Base-by-base conservation (phyloP, 2,888 invertebrate genomes). In the Nymphalis polychloros region DNA sequence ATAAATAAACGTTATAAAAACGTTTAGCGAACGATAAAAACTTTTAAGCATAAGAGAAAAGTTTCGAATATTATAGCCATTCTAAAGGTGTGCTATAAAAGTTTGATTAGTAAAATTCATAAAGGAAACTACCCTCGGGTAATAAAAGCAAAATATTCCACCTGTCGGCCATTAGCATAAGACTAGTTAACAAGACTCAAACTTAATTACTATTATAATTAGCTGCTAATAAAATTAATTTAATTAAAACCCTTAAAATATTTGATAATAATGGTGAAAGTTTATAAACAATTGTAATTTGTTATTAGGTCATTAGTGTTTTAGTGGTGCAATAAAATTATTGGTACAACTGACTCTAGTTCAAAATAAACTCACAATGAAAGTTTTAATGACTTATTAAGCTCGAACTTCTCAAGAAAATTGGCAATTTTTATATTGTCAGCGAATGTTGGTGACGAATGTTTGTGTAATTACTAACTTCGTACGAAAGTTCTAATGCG, bases 131-230 rank as follows among this genome's bases (percentile, higher is more conserved):
- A 59, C 60, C 49, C 35, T 47, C 13, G 35, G 17, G 72, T 68
- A 67, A 67, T 70, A 72, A 72, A 72, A 67, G 57, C 48, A 49
- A 62, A 68, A 73, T 70, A 72, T 72, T 70, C 72, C 73, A 73
- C 72, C 68, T 72, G 69, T 68, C 49, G 59, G 50, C 62, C 68
- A 69, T 72, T 72, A 71, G 59, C 59, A 47, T 47, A 62, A 49
- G 62, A 52, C 64, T 48, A 67, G 67, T 69, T 73, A 71, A 70
- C 71, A 48, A 68, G 72, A 70, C 65, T 70, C 50, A 68, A 68
- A 67, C 55, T 65, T 59, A 46, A 59, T 52, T 48, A 59, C 49
- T 50, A 59, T 66, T 63, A 68, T 68, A 72, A 66, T 64, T 63
- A 27, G 68, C 59, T 61, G 66, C 46, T 68, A 72, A 68, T 72